These are phyloP conservation scores for Parthenolecanium corni DNA, from an alignment of 2,888 invertebrate species.

Conservation along the genomic window DNA sequence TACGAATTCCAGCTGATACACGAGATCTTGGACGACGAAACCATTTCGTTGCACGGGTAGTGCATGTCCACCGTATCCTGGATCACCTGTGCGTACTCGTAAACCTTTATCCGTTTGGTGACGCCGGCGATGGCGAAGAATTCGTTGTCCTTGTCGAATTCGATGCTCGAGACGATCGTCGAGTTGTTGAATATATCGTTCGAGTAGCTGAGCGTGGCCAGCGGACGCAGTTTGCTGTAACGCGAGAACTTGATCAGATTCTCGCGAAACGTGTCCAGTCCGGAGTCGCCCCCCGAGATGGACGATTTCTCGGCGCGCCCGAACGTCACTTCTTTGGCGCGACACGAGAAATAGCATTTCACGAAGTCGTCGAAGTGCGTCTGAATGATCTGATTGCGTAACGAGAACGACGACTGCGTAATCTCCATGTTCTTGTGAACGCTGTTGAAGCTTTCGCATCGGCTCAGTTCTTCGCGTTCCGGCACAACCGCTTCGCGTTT, in stretches of 20 bases:
- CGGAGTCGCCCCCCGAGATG: constrained; percentile 37
- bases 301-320: constrained; percentile 37
- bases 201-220: constrained; percentile 81
- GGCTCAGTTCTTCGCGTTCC: constrained; percentile 20
- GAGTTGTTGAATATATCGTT: constrained; percentile 78
- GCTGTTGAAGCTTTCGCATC: constrained; percentile 34
- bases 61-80: constrained; percentile 80
- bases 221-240: constrained; percentile 61
- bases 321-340: constrained; percentile 61
- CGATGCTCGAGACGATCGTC: constrained; percentile 80
- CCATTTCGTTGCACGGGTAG: constrained; percentile 84
- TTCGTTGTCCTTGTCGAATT: constrained; percentile 92
- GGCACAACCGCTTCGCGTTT: constrained; percentile 31
- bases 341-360: constrained; percentile 68
- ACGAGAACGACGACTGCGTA: constrained; percentile 46
- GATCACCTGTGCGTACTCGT: constrained; percentile 75
- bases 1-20: constrained; percentile 91
- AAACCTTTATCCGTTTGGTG: constrained; percentile 85
- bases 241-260: constrained; percentile 76
- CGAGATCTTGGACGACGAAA: constrained; percentile 83
- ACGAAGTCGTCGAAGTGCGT: constrained; percentile 83
- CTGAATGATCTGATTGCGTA: constrained; percentile 61
- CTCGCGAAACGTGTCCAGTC: constrained; percentile 65
- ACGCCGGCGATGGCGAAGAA: constrained; percentile 93
- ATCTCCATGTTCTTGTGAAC: constrained; percentile 35